Percentiles rank a stretch among this genome's conserved stretches.
These are phyloP conservation scores for Centropus bengalensis DNA, from an alignment of 2,113 vertebrate species.

Conservation along the genomic window DNA sequence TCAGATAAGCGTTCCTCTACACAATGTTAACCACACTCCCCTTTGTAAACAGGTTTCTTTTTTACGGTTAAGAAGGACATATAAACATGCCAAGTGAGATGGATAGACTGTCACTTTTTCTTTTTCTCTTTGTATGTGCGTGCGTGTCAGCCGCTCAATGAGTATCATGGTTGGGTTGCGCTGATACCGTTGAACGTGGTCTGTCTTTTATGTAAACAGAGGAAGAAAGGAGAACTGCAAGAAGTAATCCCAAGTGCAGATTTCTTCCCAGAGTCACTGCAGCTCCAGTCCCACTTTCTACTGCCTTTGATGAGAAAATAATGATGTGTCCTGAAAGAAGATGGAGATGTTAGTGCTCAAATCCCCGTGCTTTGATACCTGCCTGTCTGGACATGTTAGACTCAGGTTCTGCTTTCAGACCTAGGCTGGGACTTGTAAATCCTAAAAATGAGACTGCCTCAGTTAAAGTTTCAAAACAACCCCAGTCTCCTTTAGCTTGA, in stretches of 20 bases:
- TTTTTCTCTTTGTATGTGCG: conserved; percentile 36
- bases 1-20: conserved; percentile 73
- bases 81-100: conserved; percentile 76
- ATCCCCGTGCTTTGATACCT: neutral
- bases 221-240: neutral
- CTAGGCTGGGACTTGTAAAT: neutral
- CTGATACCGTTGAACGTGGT: neutral
- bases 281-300: neutral
- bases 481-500: neutral
- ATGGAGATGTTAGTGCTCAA: neutral
- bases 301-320: neutral
- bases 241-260: neutral
- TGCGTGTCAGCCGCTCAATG: conserved; percentile 28
- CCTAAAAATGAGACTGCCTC: neutral
- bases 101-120: conserved; percentile 68
- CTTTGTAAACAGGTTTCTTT: conserved; percentile 75
- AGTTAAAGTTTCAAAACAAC: neutral
- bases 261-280: neutral
- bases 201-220: conserved; percentile 56
- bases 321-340: neutral
- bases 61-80: conserved; percentile 72
- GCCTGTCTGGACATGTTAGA: neutral
- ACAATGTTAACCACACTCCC: conserved; percentile 76
- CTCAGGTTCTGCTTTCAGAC: neutral
- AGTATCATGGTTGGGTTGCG: conserved; percentile 20